Conservation (phyloP, 2,797 vertebrate species). For the Sebastes oblongus region DNA sequence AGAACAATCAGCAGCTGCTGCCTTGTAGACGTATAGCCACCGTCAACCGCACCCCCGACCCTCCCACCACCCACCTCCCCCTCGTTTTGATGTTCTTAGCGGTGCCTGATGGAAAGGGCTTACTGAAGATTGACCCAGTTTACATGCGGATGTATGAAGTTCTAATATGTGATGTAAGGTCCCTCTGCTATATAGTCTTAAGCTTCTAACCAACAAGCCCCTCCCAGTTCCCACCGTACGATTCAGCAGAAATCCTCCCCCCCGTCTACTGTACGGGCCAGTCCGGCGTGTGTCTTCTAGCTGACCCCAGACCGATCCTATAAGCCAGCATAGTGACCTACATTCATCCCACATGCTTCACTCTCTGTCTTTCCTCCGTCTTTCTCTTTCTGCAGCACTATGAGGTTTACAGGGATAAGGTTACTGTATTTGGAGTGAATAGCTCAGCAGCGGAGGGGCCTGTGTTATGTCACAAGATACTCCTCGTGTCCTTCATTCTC, state of each 20-base stretch:
- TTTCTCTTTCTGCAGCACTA: slow-evolving; percentile 18
- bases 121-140: slow-evolving; percentile 67
- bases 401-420: slow-evolving; percentile 28
- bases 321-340: slow-evolving; percentile 57
- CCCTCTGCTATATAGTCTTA: not conserved
- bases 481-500: slow-evolving; percentile 2
- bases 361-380: slow-evolving; percentile 7
- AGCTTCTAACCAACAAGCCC: slow-evolving; percentile 9
- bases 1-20: slow-evolving; percentile 41
- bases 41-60: not conserved
- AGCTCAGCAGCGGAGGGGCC: slow-evolving; percentile 3
- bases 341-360: slow-evolving; percentile 28
- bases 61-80: not conserved
- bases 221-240: slow-evolving; percentile 6
- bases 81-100: slow-evolving; percentile 45
- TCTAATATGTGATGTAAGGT: slow-evolving; percentile 12
- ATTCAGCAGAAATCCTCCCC: slow-evolving; percentile 33
- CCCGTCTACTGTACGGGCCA: not conserved
- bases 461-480: slow-evolving; percentile 64
- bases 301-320: not conserved
- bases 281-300: slow-evolving; percentile 12
- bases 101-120: slow-evolving; percentile 46
- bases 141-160: slow-evolving; percentile 28
- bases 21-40: not conserved
- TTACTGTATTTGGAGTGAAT: slow-evolving; percentile 38